phyloP scores from a whole-genome alignment of 2,113 vertebrate species.

The Picathartes gymnocephalus region DNA sequence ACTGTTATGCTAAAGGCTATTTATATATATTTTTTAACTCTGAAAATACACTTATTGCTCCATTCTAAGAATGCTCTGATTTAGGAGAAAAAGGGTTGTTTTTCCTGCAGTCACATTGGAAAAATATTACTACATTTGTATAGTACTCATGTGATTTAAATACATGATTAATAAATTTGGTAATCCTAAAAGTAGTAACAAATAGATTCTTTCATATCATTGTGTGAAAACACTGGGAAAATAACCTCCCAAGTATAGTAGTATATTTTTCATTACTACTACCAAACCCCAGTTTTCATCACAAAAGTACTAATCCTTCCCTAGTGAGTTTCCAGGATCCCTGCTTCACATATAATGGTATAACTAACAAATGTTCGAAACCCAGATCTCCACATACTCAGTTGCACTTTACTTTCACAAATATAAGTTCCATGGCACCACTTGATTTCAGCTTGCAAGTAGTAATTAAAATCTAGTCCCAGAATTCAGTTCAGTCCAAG shows the following conservation, averaged over 20 bases:
- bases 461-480: background rate
- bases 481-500: background rate
- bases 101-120: background rate
- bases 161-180: background rate
- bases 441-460: background rate
- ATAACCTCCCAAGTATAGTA: background rate
- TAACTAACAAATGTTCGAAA: background rate
- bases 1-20: background rate
- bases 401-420: background rate
- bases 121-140: background rate
- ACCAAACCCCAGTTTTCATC: background rate
- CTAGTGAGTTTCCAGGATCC: background rate
- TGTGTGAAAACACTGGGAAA: background rate
- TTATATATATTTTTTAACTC: background rate
- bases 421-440: background rate
- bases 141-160: background rate
- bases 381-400: rapidly evolving
- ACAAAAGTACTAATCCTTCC: background rate
- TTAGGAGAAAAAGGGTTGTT: background rate
- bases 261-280: background rate
- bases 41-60: background rate
- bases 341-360: background rate
- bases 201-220: background rate
- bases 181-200: background rate
- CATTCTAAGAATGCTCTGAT: background rate